Evolutionary conservation across 2,113 vertebrate species (phyloP), one percentile per base, ranked within the genome.

Genomic region (Gallinago undulata): DNA sequence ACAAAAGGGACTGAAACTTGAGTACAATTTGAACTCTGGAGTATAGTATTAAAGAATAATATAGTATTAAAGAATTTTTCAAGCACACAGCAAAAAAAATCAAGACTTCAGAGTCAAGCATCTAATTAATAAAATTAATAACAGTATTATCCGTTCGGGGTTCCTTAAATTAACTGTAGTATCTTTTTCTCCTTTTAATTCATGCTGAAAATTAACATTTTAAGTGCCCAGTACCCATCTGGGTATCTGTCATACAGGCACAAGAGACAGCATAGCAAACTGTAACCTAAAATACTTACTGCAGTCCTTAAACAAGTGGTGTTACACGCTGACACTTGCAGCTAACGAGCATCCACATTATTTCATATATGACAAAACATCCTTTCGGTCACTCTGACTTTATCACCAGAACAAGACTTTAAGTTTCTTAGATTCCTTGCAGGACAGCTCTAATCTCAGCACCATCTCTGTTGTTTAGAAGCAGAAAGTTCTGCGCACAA

Each of bases 401-500:
- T 37, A 57, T 31, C 62, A 91, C 18, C 13, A 84, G 62, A 56
- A 60, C 19, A 57, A 45, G 25, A 57, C 27, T 69, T 66, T 76
- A 28, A 55, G 41, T 37, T 76, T 55, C 55, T 25, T 1, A n/a
- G 11, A 10, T 37, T 50, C 67, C 50, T 22, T 43, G 43, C 57
- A 89, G 75, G 73, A 70, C 68, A 92, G 39, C 68, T 59, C 43
- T n/a, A 17, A 69, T 31, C 68, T 89, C 85, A 83, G 78, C 66
- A 91, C 84, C 77, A 60, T 41, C 63, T 41, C 47, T 55, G 35
- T 21, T 70, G 28, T 13, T 70, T 8, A 72, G 51, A 88, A 88
- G 57, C 63, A 76, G 53, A 67, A 70, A 23, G 39, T 0, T 82
- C 2, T 1, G 67, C 51, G 55, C 0, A 0, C 10, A n/a, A 37